Base-by-base conservation (phyloP, 37 sponge, comb jelly and placozoan species). In the Agelas oroides region DNA sequence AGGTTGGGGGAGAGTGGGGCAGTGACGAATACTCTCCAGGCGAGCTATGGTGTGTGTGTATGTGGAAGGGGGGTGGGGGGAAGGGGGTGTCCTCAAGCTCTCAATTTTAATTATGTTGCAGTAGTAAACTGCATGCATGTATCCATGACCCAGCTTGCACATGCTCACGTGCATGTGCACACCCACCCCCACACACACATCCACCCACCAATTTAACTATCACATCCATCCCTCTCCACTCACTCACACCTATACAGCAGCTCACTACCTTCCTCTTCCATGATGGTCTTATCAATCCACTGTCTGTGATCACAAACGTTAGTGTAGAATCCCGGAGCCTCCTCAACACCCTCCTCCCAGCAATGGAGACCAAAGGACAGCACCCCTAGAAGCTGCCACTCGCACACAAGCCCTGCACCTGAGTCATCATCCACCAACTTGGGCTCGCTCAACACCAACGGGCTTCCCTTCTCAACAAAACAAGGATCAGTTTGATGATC, bases 351-450 rank as follows among this genome's bases (percentile, higher is more conserved):
- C 2, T 61, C 27, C 27, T 14, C 62, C 3, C 12, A 61, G 27
- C 75, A 74, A 20, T 19, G n/a, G 55, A 74, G 23, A 12, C 75
- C 75, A 52, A 46, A 46, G 2, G 75, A 46, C 37, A 74, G 37
- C 52, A 52, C 75, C 12, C 75, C 75, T 12, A 39, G 52, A 6
- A 74, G 54, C 53, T 40, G 1, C 75, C 75, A 74, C 75, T 74
- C 75, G 52, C 75, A 74, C 30, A 70, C 33, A 5, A 70, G 31
- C n/a, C 35, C 33, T 23, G 35, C 37, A 5, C 35, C 30, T 5
- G 38, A 19, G 23, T 2, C 54, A 19, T 25, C 75, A 11, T 39
- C 52, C 37, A 38, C 21, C 23, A 38, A 6, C 53, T 25, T 36
- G 8, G 75, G 53, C 23, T 19, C 30, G 2, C 15, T 19, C 20